Evolutionary conservation across 2,888 invertebrate species (phyloP).

Genomic region (Blomia tropicalis): DNA sequence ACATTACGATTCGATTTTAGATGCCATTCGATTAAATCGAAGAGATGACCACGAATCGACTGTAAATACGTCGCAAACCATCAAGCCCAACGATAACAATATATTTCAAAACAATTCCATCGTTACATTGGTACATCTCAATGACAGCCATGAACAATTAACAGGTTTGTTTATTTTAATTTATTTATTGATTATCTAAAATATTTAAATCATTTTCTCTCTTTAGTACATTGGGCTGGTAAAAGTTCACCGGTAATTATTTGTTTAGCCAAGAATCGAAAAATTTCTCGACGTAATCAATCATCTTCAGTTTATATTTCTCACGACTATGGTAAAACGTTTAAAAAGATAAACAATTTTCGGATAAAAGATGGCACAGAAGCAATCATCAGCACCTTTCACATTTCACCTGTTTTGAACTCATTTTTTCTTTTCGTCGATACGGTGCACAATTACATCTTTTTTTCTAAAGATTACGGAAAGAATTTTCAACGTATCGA

Average conservation of each 20-base stretch:
- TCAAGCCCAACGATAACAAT: background rate
- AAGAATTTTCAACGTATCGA: slow-evolving; percentile 46
- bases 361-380: slow-evolving; percentile 4
- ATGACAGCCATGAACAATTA: slow-evolving; percentile 71
- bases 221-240: slow-evolving; percentile 67
- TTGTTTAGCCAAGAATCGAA: slow-evolving; percentile 55
- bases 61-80: too few species aligned
- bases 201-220: background rate
- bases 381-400: slow-evolving; percentile 60
- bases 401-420: slow-evolving; percentile 61
- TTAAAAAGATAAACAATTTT: slow-evolving; percentile 35
- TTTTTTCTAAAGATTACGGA: slow-evolving; percentile 58
- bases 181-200: background rate
- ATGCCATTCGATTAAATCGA: too few species aligned
- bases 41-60: too few species aligned
- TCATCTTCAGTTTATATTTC: slow-evolving; percentile 68
- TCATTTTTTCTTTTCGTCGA: slow-evolving; percentile 72
- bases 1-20: too few species aligned
- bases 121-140: slow-evolving; percentile 38
- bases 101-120: background rate
- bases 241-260: slow-evolving; percentile 70
- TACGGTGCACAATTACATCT: slow-evolving; percentile 54
- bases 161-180: slow-evolving; percentile 39
- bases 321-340: slow-evolving; percentile 66
- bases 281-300: slow-evolving; percentile 26